phyloP scores from a whole-genome alignment of 2,888 invertebrate genomes.

The Archips crataeganus region DNA sequence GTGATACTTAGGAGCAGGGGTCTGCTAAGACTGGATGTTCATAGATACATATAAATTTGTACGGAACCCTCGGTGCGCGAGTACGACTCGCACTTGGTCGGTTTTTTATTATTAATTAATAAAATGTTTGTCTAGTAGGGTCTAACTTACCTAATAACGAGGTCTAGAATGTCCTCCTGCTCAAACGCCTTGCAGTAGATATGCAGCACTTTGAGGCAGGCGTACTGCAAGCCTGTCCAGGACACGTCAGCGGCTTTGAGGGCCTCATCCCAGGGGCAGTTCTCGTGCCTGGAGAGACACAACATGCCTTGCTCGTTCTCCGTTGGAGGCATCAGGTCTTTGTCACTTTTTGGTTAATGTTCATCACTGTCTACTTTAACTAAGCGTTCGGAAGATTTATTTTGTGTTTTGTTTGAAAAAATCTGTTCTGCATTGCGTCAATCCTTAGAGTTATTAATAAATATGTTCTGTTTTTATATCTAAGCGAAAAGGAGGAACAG shows the following conservation, averaged over 20 bases:
- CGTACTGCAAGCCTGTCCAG: slow-evolving; percentile 94
- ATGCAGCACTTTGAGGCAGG: slow-evolving; percentile 93
- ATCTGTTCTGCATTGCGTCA: background rate
- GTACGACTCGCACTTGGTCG: no score
- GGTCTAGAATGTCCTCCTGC: slow-evolving; percentile 91
- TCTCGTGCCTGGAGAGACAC: slow-evolving; percentile 87
- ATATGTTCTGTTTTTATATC: no score
- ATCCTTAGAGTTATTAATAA: no score
- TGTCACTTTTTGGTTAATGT: background rate
- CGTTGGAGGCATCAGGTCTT: slow-evolving; percentile 80
- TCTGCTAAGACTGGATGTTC: no score
- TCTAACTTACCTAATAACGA: slow-evolving; percentile 90
- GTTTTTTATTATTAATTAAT: no score
- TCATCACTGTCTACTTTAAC: background rate
- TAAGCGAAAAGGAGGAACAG: no score
- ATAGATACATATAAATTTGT: no score
- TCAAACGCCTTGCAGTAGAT: slow-evolving; percentile 96
- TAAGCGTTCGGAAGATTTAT: background rate
- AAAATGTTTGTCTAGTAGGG: no score
- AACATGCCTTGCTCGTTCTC: slow-evolving; percentile 83
- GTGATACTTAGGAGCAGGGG: no score
- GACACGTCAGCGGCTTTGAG: slow-evolving; percentile 85
- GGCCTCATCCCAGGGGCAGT: slow-evolving; percentile 87
- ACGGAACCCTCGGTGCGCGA: no score
- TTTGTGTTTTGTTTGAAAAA: background rate